These are phyloP conservation scores for Popillia japonica DNA, from an alignment of 1,140 invertebrate species.

Conservation along the genomic window DNA sequence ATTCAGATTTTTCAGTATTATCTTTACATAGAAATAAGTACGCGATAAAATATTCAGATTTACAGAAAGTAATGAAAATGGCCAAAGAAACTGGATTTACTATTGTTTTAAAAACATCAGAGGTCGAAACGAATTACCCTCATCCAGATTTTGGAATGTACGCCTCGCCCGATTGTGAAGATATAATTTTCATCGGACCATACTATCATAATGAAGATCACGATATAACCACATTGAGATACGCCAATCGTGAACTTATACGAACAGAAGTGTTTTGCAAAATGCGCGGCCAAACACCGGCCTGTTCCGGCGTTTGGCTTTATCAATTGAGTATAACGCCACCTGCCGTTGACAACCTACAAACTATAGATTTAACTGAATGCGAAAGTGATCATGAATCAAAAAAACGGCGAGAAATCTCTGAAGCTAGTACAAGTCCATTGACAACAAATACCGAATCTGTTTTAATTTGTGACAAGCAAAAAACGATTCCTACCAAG, in stretches of 20 bases:
- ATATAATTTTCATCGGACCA: conserved; percentile 45
- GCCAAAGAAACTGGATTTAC: conserved; percentile 36
- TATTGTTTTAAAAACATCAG: conserved; percentile 39
- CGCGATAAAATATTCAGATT: conserved; percentile 45
- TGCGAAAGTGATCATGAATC: conserved; percentile 40
- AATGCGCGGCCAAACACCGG: conserved; percentile 37
- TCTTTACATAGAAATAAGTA: conserved; percentile 41
- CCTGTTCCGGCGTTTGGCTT: conserved; percentile 15
- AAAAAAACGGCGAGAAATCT: not conserved
- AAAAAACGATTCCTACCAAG: not conserved
- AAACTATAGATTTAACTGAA: conserved; percentile 34
- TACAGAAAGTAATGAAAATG: conserved; percentile 42
- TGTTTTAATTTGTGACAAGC: not conserved
- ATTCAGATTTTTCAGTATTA: conserved; percentile 44
- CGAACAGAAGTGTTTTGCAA: conserved; percentile 41
- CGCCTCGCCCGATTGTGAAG: conserved; percentile 34
- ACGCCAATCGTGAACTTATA: conserved; percentile 42
- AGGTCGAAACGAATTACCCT: conserved; percentile 33
- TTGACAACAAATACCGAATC: not conserved
- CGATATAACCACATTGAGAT: conserved; percentile 41
- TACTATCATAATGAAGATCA: conserved; percentile 43
- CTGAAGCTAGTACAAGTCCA: not conserved
- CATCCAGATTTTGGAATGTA: conserved; percentile 45
- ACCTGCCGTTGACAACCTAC: conserved; percentile 13
- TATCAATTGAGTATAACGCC: not conserved